Base-by-base conservation (phyloP, 2,113 vertebrate species). In the Osmerus mordax region DNA sequence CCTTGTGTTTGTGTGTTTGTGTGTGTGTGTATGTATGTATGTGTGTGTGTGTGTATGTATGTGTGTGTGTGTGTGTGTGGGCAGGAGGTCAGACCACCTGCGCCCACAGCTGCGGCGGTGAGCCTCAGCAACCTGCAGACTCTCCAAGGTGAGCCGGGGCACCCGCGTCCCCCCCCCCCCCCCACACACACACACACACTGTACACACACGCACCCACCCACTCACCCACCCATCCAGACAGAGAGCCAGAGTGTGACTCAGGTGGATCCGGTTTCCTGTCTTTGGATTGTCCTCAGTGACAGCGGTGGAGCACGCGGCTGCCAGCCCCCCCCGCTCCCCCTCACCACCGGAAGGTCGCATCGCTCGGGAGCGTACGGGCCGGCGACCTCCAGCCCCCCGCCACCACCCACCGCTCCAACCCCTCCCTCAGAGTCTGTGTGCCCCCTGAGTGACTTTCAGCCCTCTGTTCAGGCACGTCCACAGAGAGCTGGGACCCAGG, bases 21-120 rank as follows among this genome's bases (percentile, higher is more conserved):
- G 77, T 80, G 72, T 83, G 82, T 78, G 76, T 77, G 73, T 65
- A 60, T 77, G 67, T 65, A 54, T 56, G 23, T 71, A n/a, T n/a
- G 25, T 74, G 72, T 69, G 77, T 80, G 72, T 83, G 82, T 78
- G 76, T 77, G 73, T 65, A 60, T 77, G 67, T 65, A 54, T 56
- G 23, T 71, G 67, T 80, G 74, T 79, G 74, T 82, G 75, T 74
- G 53, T 74, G 60, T 77, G 54, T 74, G 65, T 67, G 65, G 75
- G 73, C 66, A 79, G 73, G 76, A 28, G 14, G 25, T 36, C 28
- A 15, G 61, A 16, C 3, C 61, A 29, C 61, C 61, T 63, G 61
- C 15, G 29, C 25, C 16, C 61, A 64, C 61, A 64, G 28, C 61
- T 64, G 61, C 32, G 61, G 28, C 32, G 61, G 28, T 28, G 6